A percentile compares a stretch with the other conserved stretches of the same genome.
These are phyloP conservation scores for Danio kyathit DNA, from an alignment of 2,797 vertebrate genomes.

Conservation along the genomic window DNA sequence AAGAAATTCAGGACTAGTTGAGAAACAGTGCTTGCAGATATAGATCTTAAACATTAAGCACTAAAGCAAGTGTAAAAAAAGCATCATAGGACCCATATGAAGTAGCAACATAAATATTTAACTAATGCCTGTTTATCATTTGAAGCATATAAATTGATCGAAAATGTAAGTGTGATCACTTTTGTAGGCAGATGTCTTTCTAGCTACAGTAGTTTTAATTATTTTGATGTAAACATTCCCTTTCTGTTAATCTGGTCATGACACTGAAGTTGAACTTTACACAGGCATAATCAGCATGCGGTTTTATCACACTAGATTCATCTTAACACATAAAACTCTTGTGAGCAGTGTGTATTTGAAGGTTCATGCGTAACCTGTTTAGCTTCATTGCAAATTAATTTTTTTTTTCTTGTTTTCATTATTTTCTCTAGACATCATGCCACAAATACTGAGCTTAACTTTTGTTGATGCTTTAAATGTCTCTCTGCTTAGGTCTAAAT, in stretches of 20 bases:
- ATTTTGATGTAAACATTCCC: neutral
- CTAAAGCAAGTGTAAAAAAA: too few relatives aligned
- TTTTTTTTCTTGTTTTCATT: neutral
- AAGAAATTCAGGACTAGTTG: too few relatives aligned
- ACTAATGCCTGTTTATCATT: neutral
- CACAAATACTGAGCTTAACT: neutral
- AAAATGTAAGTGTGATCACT: neutral
- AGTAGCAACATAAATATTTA: neutral
- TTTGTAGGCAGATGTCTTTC: neutral
- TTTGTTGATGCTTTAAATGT: neutral
- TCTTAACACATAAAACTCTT: neutral
- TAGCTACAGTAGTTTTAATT: neutral
- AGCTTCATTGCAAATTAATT: neutral
- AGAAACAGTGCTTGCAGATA: too few relatives aligned
- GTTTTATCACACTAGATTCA: neutral
- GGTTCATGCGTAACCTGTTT: neutral
- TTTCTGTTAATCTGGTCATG: neutral
- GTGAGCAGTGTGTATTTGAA: neutral
- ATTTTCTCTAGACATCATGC: slow-evolving; percentile 2
- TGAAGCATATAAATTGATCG: neutral
- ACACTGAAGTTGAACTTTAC: neutral
- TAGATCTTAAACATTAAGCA: too few relatives aligned
- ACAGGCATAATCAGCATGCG: neutral
- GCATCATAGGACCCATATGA: too few relatives aligned
- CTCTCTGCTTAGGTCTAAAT: neutral